Evolutionary conservation across 2,113 vertebrate genomes (phyloP), one percentile per base, ranked within the genome.

Genomic region (Nematolebias whitei): DNA sequence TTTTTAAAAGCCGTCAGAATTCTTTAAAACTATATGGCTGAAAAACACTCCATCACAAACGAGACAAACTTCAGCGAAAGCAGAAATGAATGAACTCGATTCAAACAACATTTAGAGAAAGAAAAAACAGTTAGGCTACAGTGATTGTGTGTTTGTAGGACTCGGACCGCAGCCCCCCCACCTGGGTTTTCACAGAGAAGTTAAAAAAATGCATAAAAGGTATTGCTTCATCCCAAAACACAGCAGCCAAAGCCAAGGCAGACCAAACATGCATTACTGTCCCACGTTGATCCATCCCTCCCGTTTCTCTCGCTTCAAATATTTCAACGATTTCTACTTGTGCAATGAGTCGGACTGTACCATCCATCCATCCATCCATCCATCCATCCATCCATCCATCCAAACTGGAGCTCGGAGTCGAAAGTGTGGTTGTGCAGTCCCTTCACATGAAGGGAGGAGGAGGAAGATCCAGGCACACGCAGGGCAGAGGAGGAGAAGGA

Each of bases 391-490:
- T n/a, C 41, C 11, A 71, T 63, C 76, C 52, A 41, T 38, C 48
- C 69, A 18, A n/a, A 56, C 10, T 1, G 10, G n/a, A 2, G 57
- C 32, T 45, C 14, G 12, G 58, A 58, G 45, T 61, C 49, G 41
- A 61, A 20, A 53, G 51, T 38, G 9, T 5, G 76, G 45, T 75
- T 85, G 84, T 85, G 77, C 86, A 39, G 69, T 68, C 73, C 82
- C 77, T 68, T 66, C 22, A 29, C 35, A 19, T 0, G 38, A 78
- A 74, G 79, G 71, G 44, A 66, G 63, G 64, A 12, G 6, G 40
- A 71, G n/a, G 56, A 43, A 54, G 54, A 77, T 77, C 71, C 84
- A 83, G 78, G 82, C 88, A 84, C 85, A 69, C 53, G 81, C 63
- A 45, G 67, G 65, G 62, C 5, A 20, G 66, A 52, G 22, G 39